These are phyloP conservation scores for Eclectus roratus DNA, from an alignment of 2,113 vertebrate genomes.

Conservation along the genomic window DNA sequence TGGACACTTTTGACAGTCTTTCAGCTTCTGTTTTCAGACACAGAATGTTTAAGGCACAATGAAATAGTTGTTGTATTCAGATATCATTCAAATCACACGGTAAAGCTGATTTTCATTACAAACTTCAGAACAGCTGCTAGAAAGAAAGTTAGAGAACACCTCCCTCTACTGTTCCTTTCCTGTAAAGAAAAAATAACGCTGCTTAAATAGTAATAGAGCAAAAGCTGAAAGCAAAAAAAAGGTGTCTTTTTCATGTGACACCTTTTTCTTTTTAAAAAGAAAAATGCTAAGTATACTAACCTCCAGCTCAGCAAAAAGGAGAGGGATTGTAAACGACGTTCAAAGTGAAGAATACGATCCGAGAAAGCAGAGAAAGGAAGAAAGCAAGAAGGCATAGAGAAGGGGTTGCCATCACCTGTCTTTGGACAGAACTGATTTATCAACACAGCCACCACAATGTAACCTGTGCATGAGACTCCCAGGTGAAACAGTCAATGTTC, in stretches of 20 bases:
- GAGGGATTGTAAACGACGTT: background rate
- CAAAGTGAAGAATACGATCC: background rate
- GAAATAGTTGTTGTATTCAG: background rate
- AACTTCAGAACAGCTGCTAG: background rate
- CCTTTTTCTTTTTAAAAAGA: background rate
- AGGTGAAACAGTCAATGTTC: background rate
- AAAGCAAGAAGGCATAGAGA: background rate
- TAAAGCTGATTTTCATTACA: background rate
- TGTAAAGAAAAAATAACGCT: background rate
- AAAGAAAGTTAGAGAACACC: conserved; percentile 53
- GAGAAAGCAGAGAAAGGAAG: background rate
- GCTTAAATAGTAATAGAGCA: background rate
- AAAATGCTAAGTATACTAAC: background rate
- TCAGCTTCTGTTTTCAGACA: background rate
- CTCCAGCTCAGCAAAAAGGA: background rate
- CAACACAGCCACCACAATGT: background rate
- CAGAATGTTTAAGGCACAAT: background rate
- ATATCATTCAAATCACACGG: background rate
- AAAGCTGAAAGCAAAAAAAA: background rate
- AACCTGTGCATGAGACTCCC: background rate
- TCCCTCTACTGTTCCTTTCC: conserved; percentile 67
- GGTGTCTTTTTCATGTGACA: background rate
- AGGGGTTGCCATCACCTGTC: background rate
- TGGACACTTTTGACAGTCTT: background rate
- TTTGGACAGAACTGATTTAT: background rate